phyloP scores from a whole-genome alignment of 1,140 invertebrate genomes.

The Anastrepha ludens region DNA sequence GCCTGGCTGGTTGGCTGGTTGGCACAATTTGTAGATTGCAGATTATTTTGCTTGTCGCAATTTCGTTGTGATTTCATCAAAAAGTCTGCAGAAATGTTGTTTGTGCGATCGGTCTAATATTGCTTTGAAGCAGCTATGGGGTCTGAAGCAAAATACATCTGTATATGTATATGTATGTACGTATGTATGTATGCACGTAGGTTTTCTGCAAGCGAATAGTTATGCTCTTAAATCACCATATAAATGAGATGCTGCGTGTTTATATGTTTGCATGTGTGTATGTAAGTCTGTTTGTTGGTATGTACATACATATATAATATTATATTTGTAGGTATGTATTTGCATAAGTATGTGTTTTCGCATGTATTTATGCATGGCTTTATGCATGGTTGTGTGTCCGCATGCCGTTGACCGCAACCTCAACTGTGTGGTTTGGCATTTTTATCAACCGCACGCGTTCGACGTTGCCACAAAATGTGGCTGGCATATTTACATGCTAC shows the following conservation, averaged over 20 bases:
- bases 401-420: background rate
- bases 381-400: background rate
- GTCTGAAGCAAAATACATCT: no score
- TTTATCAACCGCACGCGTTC: background rate
- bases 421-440: constrained; percentile 1
- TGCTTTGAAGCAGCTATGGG: no score
- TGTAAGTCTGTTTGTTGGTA: no score
- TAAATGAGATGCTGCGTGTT: background rate
- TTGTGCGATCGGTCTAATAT: background rate
- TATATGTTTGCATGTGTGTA: no score
- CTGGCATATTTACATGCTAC: background rate
- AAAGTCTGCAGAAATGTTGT: background rate
- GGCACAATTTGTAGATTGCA: constrained; percentile 15
- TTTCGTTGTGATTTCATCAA: constrained; percentile 24
- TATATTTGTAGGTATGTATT: no score
- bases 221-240: constrained; percentile 8
- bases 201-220: background rate
- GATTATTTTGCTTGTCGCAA: constrained; percentile 31
- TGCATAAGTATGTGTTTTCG: no score
- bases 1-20: background rate
- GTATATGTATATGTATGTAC: background rate
- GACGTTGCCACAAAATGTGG: background rate
- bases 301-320: no score
- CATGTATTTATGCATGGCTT: no score
- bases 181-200: background rate